phyloP scores from a whole-genome alignment of 2,113 vertebrate species.

The Gymnogyps californianus region DNA sequence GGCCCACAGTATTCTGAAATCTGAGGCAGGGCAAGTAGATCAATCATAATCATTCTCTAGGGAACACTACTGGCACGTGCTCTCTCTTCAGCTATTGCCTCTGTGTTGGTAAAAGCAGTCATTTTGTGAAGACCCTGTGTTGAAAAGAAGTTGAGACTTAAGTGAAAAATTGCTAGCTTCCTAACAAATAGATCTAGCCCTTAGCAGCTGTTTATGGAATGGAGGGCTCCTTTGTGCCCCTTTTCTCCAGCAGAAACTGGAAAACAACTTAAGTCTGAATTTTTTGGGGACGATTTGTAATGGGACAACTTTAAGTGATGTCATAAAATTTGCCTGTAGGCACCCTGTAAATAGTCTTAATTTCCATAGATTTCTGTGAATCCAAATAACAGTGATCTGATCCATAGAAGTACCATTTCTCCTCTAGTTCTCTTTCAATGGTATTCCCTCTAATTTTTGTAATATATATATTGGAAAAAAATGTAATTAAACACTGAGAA shows the following conservation, averaged over 20 bases:
- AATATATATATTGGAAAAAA: neutral
- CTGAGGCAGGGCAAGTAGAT: too few species aligned
- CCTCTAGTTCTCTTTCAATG: neutral
- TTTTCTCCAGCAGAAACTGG: neutral
- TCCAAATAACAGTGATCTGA: neutral
- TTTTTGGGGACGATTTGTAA: neutral
- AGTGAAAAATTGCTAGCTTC: neutral
- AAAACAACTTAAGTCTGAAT: neutral
- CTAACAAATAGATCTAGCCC: neutral
- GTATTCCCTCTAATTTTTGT: neutral
- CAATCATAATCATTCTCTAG: neutral
- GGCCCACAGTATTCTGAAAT: neutral
- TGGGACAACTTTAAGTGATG: neutral
- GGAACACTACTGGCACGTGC: rapidly evolving
- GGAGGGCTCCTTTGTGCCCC: neutral
- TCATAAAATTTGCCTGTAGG: neutral
- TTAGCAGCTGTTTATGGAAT: neutral
- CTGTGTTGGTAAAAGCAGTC: neutral
- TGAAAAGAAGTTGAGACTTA: neutral
- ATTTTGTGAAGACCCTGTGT: neutral
- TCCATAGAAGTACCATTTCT: neutral
- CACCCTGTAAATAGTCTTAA: neutral
- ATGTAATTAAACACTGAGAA: neutral
- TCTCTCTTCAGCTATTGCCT: neutral
- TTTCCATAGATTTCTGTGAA: neutral